phyloP scores from a whole-genome alignment of 2,113 vertebrate genomes.

The Apteryx owenii region DNA sequence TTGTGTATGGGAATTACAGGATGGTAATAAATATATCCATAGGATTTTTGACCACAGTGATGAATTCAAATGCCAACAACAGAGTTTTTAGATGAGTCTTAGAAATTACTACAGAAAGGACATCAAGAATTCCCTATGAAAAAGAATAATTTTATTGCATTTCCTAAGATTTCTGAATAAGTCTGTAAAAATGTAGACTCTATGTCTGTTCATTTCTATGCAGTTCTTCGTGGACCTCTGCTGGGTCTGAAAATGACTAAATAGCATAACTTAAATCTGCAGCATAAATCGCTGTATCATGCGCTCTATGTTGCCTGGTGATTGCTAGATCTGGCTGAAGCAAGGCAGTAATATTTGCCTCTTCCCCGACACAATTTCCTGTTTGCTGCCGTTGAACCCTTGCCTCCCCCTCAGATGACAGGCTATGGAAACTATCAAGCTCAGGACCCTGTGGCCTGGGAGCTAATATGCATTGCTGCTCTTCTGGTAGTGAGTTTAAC shows the following conservation, averaged over 20 bases:
- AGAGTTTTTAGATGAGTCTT: background rate
- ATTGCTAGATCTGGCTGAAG: rapidly evolving
- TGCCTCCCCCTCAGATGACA: background rate
- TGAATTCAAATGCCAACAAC: background rate
- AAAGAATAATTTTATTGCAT: background rate
- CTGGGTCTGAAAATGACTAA: background rate
- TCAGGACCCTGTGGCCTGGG: background rate
- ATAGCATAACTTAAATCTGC: background rate
- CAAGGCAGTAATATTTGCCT: background rate
- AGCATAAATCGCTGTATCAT: background rate
- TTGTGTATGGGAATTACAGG: background rate
- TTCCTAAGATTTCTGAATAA: background rate
- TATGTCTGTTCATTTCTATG: background rate
- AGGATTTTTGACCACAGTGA: background rate
- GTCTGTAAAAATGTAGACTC: background rate
- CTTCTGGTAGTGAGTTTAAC: background rate
- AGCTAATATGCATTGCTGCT: background rate
- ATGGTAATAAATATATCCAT: background rate
- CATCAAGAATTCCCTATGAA: background rate
- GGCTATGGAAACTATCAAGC: background rate
- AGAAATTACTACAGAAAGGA: background rate
- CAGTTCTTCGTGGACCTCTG: background rate
- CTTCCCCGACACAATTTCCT: background rate
- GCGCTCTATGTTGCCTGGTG: rapidly evolving
- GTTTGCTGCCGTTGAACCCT: background rate